Evolutionary conservation across 2,113 vertebrate species (phyloP).

Genomic region (Heterocephalus glaber): DNA sequence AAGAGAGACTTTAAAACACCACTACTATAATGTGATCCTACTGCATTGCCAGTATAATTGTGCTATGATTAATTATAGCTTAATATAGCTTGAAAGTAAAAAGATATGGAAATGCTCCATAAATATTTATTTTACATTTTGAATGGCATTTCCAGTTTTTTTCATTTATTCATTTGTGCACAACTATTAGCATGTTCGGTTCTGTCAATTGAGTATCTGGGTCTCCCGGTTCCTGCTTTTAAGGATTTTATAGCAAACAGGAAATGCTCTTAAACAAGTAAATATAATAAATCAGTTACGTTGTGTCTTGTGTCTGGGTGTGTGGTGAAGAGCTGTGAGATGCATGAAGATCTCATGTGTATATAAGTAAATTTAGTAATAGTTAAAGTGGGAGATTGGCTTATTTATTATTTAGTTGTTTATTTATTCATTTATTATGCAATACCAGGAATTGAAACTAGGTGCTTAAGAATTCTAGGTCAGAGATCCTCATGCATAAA

Average conservation of each 20-base stretch:
- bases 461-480: not conserved
- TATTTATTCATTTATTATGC: not conserved
- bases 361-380: not conserved
- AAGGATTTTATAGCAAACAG: not conserved
- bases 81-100: not conserved
- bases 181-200: not conserved
- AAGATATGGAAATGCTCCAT: not conserved
- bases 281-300: not conserved
- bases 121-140: not conserved
- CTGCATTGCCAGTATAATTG: not conserved
- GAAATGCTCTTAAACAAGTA: not conserved
- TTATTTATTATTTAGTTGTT: not conserved
- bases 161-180: conserved; percentile 7
- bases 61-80: not conserved
- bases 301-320: not conserved
- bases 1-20: not conserved
- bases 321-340: not conserved
- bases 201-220: not conserved
- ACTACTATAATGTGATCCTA: not conserved
- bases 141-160: not conserved
- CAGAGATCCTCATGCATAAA: too few species aligned
- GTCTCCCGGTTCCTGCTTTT: not conserved
- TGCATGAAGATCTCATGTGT: not conserved
- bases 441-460: not conserved
- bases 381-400: not conserved